Percentiles rank a stretch among this genome's conserved stretches.
Evolutionary conservation across 1,140 invertebrate species (phyloP).

Genomic region (Rhyacophila brunnea): DNA sequence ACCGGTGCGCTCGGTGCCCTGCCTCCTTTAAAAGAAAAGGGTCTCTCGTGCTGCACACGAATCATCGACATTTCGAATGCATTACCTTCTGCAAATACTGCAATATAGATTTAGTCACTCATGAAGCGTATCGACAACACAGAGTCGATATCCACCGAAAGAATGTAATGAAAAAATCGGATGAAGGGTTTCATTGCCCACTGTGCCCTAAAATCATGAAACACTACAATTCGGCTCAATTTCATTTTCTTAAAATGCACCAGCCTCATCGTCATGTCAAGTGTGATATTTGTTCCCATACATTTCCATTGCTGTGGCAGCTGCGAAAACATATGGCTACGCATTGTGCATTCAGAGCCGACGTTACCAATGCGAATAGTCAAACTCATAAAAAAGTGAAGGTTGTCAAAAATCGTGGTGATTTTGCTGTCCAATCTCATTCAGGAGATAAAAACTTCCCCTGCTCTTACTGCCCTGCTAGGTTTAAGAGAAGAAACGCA

Average conservation of each 20-base stretch:
- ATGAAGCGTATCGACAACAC: too few species aligned
- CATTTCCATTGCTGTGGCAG: not conserved
- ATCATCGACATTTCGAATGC: too few species aligned
- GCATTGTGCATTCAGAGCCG: not conserved
- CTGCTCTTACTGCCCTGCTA: slow-evolving; percentile 1
- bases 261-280: not conserved
- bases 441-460: not conserved
- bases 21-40: too few species aligned
- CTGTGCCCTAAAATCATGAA: too few species aligned
- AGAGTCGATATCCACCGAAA: too few species aligned
- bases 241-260: not conserved
- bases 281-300: slow-evolving; percentile 3
- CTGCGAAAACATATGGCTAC: not conserved
- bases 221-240: too few species aligned
- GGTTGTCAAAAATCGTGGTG: not conserved
- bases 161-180: too few species aligned
- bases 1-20: too few species aligned
- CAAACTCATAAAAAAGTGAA: not conserved
- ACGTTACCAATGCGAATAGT: not conserved
- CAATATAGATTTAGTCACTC: too few species aligned
- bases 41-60: too few species aligned
- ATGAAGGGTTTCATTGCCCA: too few species aligned
- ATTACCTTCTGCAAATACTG: too few species aligned
- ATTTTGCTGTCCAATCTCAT: not conserved
- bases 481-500: not conserved